Conservation (phyloP, 1,140 invertebrate genomes). For the Sinonovacula constricta region DNA sequence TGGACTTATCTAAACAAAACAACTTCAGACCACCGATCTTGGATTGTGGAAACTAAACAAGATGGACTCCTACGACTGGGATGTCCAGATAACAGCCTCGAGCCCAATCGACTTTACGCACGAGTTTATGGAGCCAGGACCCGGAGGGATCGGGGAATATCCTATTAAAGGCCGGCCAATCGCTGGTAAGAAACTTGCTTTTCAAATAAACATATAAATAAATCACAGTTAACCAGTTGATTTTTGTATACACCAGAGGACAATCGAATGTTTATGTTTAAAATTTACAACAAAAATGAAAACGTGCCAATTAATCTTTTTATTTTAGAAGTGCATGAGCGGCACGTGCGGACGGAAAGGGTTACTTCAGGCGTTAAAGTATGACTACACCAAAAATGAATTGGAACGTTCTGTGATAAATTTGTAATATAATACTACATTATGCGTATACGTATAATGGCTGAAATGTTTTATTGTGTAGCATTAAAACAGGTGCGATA, state of each 20-base stretch:
- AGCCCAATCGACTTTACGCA: conserved; percentile 47
- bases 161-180: conserved; percentile 44
- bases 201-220: background rate
- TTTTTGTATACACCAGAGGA: background rate
- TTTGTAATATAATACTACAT: no score
- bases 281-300: background rate
- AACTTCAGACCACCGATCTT: conserved; percentile 6
- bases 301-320: background rate
- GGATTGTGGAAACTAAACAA: conserved; percentile 32
- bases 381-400: no score
- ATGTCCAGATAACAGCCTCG: conserved; percentile 18
- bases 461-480: no score
- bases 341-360: no score
- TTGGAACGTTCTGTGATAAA: no score
- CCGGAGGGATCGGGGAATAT: conserved; percentile 37
- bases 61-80: conserved; percentile 27
- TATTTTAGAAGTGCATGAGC: background rate
- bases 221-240: background rate
- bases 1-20: no score
- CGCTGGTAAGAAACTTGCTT: conserved; percentile 7
- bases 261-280: background rate
- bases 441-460: no score
- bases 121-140: conserved; percentile 34
- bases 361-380: no score
- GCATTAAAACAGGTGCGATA: no score